Percentiles rank a stretch among this genome's conserved stretches.
Evolutionary conservation across 2,113 vertebrate species (phyloP).

Genomic region (Mobula hypostoma): DNA sequence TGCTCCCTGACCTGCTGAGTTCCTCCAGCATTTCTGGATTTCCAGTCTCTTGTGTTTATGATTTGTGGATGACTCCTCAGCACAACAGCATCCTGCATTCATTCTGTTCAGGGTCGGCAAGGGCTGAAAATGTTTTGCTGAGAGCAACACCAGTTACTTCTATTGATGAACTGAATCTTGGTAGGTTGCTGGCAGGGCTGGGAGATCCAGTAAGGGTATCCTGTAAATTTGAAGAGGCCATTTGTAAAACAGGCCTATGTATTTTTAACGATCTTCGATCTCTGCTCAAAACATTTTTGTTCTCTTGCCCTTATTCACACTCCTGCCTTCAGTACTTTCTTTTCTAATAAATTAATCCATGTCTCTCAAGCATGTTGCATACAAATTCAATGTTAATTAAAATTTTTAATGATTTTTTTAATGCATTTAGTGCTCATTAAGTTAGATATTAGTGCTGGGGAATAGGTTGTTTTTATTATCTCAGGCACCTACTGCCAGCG

Average conservation of each 20-base stretch:
- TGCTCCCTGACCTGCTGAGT: too few species aligned
- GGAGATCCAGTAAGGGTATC: background rate
- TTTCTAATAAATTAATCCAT: background rate
- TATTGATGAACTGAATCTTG: background rate
- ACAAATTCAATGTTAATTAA: constrained; percentile 21
- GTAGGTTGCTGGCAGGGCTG: background rate
- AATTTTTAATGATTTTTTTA: constrained; percentile 5
- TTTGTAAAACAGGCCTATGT: background rate
- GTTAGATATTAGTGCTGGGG: background rate
- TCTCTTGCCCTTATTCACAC: background rate
- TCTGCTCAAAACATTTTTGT: background rate
- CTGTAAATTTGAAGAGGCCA: background rate
- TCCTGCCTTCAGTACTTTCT: background rate
- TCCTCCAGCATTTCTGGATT: too few species aligned
- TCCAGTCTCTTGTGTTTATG: too few species aligned
- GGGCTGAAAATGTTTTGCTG: background rate
- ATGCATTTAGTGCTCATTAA: constrained; percentile 29
- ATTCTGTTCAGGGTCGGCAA: too few species aligned
- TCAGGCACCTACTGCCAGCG: background rate
- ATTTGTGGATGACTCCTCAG: too few species aligned
- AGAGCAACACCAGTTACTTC: background rate
- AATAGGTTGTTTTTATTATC: background rate
- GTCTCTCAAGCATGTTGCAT: background rate
- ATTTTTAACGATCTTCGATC: background rate
- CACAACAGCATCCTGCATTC: too few species aligned